These are phyloP conservation scores for Parnassius glacialis DNA, from an alignment of 2,888 invertebrate genomes.

Conservation along the genomic window DNA sequence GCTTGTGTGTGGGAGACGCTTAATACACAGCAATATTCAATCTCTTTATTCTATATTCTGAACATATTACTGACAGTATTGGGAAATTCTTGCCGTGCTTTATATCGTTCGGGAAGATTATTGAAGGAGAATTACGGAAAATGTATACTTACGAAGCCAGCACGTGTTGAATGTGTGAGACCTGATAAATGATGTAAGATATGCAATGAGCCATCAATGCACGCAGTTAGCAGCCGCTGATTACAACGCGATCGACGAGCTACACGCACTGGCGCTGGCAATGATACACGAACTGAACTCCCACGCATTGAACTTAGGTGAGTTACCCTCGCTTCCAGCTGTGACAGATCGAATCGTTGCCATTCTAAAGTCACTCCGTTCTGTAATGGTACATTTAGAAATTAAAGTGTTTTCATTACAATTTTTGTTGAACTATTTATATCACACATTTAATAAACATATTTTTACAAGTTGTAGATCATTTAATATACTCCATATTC, in stretches of 20 bases:
- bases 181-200: constrained; percentile 88
- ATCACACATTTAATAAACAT: too few species aligned
- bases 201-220: constrained; percentile 91
- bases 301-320: constrained; percentile 72
- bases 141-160: constrained; percentile 86
- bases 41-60: too few species aligned
- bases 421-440: too few species aligned
- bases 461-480: too few species aligned
- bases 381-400: constrained; percentile 38
- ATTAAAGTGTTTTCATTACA: neutral
- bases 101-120: too few species aligned
- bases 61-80: too few species aligned
- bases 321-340: constrained; percentile 81
- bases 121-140: neutral
- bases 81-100: too few species aligned
- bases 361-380: constrained; percentile 80
- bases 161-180: constrained; percentile 87
- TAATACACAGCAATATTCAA: too few species aligned
- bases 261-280: constrained; percentile 76
- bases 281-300: constrained; percentile 76
- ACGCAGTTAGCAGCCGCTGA: constrained; percentile 88
- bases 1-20: too few species aligned
- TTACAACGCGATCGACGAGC: constrained; percentile 84
- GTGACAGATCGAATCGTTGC: constrained; percentile 86
- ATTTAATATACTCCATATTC: too few species aligned